phyloP scores from a whole-genome alignment of 2,888 invertebrate species.

The Argyra leucocephala region DNA sequence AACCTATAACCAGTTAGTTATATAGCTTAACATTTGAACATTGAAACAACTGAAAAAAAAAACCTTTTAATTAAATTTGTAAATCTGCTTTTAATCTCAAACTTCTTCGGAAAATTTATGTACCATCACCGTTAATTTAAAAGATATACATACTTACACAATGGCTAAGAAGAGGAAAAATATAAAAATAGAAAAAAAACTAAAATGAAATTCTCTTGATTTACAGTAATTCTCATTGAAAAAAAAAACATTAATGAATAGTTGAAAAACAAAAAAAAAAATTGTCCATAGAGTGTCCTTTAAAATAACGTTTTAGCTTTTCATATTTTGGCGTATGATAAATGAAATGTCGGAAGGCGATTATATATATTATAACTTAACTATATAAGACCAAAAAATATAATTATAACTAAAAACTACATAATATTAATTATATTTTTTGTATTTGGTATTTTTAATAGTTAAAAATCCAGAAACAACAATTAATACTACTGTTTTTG shows the following conservation, averaged over 20 bases:
- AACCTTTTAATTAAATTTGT: slow-evolving; percentile 3
- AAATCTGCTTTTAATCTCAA: slow-evolving; percentile 6
- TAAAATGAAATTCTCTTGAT: no score
- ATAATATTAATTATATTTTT: no score
- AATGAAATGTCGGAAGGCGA: slow-evolving; percentile 3
- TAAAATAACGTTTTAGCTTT: neutral
- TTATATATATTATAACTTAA: neutral
- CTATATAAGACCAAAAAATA: no score
- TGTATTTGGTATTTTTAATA: no score
- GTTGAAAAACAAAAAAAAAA: neutral
- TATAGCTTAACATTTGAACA: no score
- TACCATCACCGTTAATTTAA: neutral
- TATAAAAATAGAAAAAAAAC: neutral
- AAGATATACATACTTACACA: neutral
- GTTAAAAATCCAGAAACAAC: no score
- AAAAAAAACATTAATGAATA: neutral
- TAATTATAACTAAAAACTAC: no score
- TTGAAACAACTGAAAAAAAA: neutral
- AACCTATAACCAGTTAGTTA: no score
- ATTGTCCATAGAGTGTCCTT: neutral
- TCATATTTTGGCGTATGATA: slow-evolving; percentile 2
- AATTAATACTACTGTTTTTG: no score
- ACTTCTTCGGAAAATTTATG: neutral
- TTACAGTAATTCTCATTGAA: neutral
- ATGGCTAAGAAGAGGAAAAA: neutral